Base-by-base conservation (phyloP, 1,140 invertebrate genomes). In the Euwallacea similis region DNA sequence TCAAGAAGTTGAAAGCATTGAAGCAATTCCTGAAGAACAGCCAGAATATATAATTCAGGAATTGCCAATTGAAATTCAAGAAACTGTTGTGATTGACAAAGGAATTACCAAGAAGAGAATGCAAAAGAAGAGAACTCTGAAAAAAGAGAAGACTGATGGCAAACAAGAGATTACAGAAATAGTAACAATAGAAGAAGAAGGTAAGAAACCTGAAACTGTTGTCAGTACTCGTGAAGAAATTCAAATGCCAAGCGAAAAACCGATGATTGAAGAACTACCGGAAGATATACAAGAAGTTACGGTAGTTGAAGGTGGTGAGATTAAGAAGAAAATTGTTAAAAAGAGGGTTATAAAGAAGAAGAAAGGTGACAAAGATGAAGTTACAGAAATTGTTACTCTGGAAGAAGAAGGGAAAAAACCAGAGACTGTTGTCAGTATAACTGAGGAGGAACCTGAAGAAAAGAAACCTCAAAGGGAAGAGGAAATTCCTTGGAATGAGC, bases 361-460 rank as follows among this genome's bases (percentile, higher is more conserved):
- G 16, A 75, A 75, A 70, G 76, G 72, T 6, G 66, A 61, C 11
- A 76, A 79, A 68, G 72, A 79, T 60, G 76, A 81, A 58, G 78
- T 73, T 2, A 80, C 77, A 4, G 78, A 83, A 79, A 78, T 78
- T 15, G 66, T 79, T 69, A 77, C 76, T 69, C 53, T 76, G 13
- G 72, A 79, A 64, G 81, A 83, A 76, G 81, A 84, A 66, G 81
- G 81, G 41, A 79, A 82, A 66, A 46, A 76, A 66, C 80, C 81
- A 7, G 66, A 74, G 71, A 77, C 66, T 33, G 76, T 56, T n/a
- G 76, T 84, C 58, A 83, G 81, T 0, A 74, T 83, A 0, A 69
- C 75, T 72, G 74, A 75, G 70, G 76, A 10, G 46, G 11, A 8
- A 15, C 78, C 75, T 10, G 72, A 76, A 67, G 71, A 77, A 67